Conservation (phyloP, 2,797 vertebrate species). For the Muraenolepis orangiensis region DNA sequence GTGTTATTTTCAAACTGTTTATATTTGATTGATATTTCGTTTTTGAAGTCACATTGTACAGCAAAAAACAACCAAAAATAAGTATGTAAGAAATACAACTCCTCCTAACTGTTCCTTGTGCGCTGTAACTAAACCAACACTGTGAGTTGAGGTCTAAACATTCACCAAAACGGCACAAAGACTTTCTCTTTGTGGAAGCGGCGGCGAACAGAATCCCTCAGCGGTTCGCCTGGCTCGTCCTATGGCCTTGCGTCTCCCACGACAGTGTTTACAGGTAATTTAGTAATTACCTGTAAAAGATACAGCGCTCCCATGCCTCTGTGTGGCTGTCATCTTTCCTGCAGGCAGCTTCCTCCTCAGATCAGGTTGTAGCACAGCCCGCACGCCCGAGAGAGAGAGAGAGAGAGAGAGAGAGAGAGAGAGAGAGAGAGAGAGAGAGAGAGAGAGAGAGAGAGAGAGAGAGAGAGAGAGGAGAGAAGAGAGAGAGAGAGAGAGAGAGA, state of each 20-base stretch:
- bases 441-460: neutral
- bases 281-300: slow-evolving; percentile 77
- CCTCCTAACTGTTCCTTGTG: no score
- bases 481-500: no score
- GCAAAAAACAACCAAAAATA: no score
- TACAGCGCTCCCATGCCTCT: slow-evolving; percentile 59
- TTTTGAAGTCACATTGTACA: no score
- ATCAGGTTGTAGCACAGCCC: slow-evolving; percentile 29
- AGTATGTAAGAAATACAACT: no score
- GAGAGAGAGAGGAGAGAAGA: neutral
- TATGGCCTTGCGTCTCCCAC: slow-evolving; percentile 51
- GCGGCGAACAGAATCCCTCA: slow-evolving; percentile 47
- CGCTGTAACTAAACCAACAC: no score
- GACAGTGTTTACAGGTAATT: slow-evolving; percentile 74
- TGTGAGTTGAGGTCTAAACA: neutral
- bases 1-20: no score
- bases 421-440: no score
- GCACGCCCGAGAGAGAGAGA: neutral
- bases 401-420: no score
- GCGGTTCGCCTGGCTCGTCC: slow-evolving; percentile 42
- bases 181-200: slow-evolving; percentile 21
- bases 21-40: no score
- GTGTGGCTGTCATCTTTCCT: slow-evolving; percentile 53
- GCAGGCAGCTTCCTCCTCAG: slow-evolving; percentile 13
- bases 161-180: slow-evolving; percentile 4